phyloP scores from a whole-genome alignment of 2,113 vertebrate genomes.

The Oryzias curvinotus region DNA sequence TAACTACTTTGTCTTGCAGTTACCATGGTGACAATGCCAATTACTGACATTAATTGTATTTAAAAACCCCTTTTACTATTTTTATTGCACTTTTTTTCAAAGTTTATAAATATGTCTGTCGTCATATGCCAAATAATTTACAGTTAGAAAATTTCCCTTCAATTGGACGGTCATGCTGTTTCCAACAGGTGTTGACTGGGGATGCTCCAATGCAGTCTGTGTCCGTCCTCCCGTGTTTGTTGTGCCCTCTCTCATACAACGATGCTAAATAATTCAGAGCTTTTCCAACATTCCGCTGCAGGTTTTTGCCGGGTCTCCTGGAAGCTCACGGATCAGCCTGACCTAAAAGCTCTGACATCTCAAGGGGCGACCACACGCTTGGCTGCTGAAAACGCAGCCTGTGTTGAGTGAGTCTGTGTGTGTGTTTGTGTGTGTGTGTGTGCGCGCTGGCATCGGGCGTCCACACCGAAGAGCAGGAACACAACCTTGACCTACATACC shows the following conservation, averaged over 20 bases:
- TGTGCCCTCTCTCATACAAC: conserved; percentile 29
- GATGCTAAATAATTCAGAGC: conserved; percentile 45
- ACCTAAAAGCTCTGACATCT: conserved; percentile 67
- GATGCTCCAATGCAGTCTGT: not conserved
- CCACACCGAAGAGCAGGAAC: conserved; percentile 25
- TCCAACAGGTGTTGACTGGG: conserved; percentile 17
- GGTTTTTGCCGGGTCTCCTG: conserved; percentile 2
- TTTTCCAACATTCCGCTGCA: conserved; percentile 27
- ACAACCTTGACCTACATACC: conserved; percentile 58
- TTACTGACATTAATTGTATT: too few relatives aligned
- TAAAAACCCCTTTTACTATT: too few relatives aligned
- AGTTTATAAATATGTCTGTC: too few relatives aligned
- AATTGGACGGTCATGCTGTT: not conserved
- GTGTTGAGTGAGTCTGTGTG: conserved; percentile 4
- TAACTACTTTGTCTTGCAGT: too few relatives aligned
- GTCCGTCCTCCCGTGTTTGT: conserved; percentile 9
- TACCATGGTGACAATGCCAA: too few relatives aligned
- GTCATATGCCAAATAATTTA: too few relatives aligned
- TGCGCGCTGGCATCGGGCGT: conserved; percentile 9
- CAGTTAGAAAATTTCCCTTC: too few relatives aligned
- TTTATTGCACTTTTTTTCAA: too few relatives aligned
- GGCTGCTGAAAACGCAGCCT: conserved; percentile 47
- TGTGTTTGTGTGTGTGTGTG: conserved; percentile 28
- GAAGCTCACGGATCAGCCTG: conserved; percentile 44
- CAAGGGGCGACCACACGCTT: conserved; percentile 55